Evolutionary conservation across 2,113 vertebrate species (phyloP).

Genomic region (Hemichromis elongatus): DNA sequence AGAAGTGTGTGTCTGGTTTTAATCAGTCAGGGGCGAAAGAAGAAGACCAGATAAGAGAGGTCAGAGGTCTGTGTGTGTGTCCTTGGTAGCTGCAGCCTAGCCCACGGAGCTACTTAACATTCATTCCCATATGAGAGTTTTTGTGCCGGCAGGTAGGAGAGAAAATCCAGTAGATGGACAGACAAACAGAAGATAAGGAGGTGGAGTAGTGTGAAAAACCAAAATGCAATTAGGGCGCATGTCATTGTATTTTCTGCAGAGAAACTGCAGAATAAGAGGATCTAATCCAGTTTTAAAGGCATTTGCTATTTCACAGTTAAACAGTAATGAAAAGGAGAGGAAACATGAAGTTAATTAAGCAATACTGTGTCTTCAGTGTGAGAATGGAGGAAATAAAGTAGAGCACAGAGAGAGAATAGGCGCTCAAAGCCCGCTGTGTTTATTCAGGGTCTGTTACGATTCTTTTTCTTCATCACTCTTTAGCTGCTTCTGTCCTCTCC

Average conservation of each 20-base stretch:
- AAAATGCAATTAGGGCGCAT: not conserved
- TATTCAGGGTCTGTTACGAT: not conserved
- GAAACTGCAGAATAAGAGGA: not conserved
- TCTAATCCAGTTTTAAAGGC: not conserved
- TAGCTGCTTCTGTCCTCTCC: slow-evolving; percentile 3
- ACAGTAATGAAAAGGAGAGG: not conserved
- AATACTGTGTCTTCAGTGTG: not conserved
- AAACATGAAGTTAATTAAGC: not conserved
- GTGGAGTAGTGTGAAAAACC: not conserved
- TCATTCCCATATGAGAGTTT: not conserved
- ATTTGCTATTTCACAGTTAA: not conserved
- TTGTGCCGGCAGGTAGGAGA: not conserved
- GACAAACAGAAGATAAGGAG: not conserved
- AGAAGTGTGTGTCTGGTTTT: slow-evolving; percentile 23
- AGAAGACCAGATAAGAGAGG: slow-evolving; percentile 22
- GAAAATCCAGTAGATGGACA: not conserved
- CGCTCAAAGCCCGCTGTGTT: not conserved
- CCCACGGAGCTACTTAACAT: not conserved
- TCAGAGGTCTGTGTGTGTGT: not conserved
- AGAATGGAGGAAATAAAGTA: not conserved
- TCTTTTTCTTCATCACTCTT: not conserved
- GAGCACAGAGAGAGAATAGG: not conserved
- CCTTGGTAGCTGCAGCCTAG: not conserved
- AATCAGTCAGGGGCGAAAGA: slow-evolving; percentile 8
- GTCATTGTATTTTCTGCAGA: not conserved